A percentile compares a stretch with the other conserved stretches of the same genome.
Conservation (phyloP, 2,797 vertebrate genomes). For the Neosalanx taihuensis region DNA sequence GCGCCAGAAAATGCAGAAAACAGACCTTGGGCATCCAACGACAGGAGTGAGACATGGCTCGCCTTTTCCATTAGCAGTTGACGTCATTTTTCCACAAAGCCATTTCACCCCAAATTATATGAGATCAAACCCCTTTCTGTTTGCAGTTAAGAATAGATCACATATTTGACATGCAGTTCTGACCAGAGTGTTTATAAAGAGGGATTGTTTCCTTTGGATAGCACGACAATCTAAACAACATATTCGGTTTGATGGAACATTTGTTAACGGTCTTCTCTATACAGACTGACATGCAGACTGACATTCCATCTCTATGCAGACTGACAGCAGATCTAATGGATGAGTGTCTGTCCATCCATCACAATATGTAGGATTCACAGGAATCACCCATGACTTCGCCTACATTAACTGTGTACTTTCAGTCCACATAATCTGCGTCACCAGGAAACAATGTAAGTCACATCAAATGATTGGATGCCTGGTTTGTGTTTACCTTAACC, state of each 20-base stretch:
- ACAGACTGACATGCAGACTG: too few relatives aligned
- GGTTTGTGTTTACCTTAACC: background rate
- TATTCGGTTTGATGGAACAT: background rate
- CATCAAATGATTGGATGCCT: background rate
- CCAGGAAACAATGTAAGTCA: background rate
- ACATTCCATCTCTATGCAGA: too few relatives aligned
- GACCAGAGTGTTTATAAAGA: background rate
- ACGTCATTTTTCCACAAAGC: constrained; percentile 62
- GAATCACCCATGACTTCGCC: too few relatives aligned
- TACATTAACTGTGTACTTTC: too few relatives aligned
- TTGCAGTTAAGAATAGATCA: constrained; percentile 37
- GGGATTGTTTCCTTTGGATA: background rate
- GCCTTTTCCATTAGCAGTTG: constrained; percentile 54
- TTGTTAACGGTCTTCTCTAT: too few relatives aligned
- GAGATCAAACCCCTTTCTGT: constrained; percentile 41
- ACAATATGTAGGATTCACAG: too few relatives aligned
- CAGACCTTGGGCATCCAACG: constrained; percentile 55
- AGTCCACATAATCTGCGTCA: background rate
- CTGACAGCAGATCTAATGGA: too few relatives aligned
- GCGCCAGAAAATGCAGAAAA: constrained; percentile 59
- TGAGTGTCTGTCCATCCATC: too few relatives aligned
- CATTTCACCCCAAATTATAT: constrained; percentile 48
- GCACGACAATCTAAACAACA: constrained; percentile 13
- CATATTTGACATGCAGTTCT: constrained; percentile 1
- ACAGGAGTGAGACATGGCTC: constrained; percentile 46